Evolutionary conservation across 1,140 invertebrate genomes (phyloP).

Genomic region (Callitettix versicolor): DNA sequence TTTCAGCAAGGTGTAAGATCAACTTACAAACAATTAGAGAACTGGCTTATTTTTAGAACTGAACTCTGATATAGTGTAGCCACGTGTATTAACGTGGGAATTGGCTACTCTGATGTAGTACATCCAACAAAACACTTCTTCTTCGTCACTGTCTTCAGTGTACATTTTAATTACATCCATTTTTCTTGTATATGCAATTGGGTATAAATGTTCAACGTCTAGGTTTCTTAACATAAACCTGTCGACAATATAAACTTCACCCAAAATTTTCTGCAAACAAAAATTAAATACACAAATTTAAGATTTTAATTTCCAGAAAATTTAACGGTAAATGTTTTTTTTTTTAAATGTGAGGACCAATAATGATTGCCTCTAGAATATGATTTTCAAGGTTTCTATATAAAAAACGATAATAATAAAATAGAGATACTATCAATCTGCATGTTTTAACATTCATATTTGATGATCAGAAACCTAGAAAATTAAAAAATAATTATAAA

Average conservation of each 20-base stretch:
- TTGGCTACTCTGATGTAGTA: not conserved
- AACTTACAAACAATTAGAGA: too few species aligned
- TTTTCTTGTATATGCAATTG: not conserved
- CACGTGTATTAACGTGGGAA: not conserved
- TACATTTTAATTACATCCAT: not conserved
- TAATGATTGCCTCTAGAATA: too few species aligned
- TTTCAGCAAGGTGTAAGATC: too few species aligned
- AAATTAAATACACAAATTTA: conserved; percentile 1
- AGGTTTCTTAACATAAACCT: conserved; percentile 1
- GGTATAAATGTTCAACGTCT: not conserved
- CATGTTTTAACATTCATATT: too few species aligned
- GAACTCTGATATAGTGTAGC: not conserved
- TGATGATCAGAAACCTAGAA: too few species aligned
- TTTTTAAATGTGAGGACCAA: too few species aligned
- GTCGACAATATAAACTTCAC: conserved; percentile 5
- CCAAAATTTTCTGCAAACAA: conserved; percentile 3
- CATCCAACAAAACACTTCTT: not conserved
- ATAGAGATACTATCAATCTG: too few species aligned
- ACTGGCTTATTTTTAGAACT: conserved; percentile 1
- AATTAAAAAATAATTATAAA: too few species aligned
- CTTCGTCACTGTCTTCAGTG: not conserved
- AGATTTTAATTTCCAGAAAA: too few species aligned
- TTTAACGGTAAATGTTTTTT: too few species aligned
- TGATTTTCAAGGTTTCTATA: too few species aligned
- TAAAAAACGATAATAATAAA: too few species aligned